A percentile compares a stretch with the other conserved stretches of the same genome.
These are phyloP conservation scores for Scelioninae gen. 2 DNA, from an alignment of 2,888 invertebrate species.

Conservation along the genomic window DNA sequence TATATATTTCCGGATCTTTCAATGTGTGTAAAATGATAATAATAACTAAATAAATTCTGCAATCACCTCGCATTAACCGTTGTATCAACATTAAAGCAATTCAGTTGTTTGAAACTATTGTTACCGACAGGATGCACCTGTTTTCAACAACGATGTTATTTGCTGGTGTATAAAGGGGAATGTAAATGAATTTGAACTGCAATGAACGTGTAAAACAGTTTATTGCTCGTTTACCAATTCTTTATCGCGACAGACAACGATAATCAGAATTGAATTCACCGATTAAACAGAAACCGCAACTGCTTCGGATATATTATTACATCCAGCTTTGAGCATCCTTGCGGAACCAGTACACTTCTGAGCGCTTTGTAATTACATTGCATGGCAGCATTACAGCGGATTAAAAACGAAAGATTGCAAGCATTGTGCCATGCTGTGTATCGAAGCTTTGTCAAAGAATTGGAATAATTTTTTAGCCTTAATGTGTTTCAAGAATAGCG, in stretches of 20 bases:
- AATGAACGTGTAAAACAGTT: slow-evolving; percentile 2
- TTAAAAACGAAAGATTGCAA: slow-evolving; percentile 32
- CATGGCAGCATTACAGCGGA: slow-evolving; percentile 59
- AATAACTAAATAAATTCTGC: background rate
- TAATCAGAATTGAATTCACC: slow-evolving; percentile 9
- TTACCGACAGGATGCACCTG: no score
- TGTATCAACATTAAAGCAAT: background rate
- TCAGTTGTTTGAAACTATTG: no score
- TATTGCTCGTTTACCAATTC: background rate
- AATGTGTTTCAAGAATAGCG: slow-evolving; percentile 28
- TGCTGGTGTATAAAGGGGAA: background rate
- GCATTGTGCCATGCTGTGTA: slow-evolving; percentile 46
- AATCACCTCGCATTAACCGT: background rate
- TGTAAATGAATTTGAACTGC: background rate
- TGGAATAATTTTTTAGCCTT: slow-evolving; percentile 29
- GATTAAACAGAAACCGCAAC: slow-evolving; percentile 23
- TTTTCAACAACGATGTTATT: no score
- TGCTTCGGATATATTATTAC: slow-evolving; percentile 47
- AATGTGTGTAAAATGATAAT: background rate
- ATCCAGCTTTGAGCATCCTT: slow-evolving; percentile 35
- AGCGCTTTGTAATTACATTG: slow-evolving; percentile 59
- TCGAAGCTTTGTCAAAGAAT: slow-evolving; percentile 37
- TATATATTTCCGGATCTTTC: slow-evolving; percentile 9
- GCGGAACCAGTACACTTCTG: slow-evolving; percentile 24
- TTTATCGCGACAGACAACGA: background rate